Percentiles rank a stretch among this genome's conserved stretches.
phyloP scores from a whole-genome alignment of 2,113 vertebrate genomes.

The Mastomys coucha region DNA sequence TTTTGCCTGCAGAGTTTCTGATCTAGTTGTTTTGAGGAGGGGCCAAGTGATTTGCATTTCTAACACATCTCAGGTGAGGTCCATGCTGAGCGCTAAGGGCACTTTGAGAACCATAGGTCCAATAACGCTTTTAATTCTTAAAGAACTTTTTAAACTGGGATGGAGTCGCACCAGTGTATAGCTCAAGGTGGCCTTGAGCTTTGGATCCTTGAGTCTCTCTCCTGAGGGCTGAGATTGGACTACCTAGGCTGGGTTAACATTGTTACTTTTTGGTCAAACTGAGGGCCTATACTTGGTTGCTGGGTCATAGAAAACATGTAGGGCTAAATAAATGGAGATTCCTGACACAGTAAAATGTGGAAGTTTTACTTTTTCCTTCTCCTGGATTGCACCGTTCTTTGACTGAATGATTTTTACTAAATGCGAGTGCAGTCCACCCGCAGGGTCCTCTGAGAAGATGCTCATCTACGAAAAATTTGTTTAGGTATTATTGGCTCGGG shows the following conservation, averaged over 20 bases:
- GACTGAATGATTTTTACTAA: neutral
- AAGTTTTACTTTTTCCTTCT: neutral
- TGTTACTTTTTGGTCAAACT: conserved; percentile 39
- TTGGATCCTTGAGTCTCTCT: neutral
- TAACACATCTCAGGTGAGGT: neutral
- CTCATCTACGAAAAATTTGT: neutral
- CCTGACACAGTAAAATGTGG: neutral
- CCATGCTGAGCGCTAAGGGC: neutral
- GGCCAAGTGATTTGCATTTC: neutral
- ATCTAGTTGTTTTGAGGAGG: neutral
- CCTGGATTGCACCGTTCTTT: neutral
- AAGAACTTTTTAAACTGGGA: neutral
- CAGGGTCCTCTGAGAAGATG: neutral
- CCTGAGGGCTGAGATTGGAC: neutral
- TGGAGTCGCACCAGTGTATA: neutral
- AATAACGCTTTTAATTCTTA: neutral
- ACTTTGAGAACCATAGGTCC: neutral
- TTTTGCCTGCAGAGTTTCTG: neutral
- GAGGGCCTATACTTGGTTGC: neutral
- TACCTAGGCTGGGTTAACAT: neutral
- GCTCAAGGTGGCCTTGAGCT: too few relatives aligned
- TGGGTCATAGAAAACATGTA: neutral
- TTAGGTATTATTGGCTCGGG: neutral
- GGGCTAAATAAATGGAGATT: neutral
- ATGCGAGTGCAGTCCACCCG: neutral